These are phyloP conservation scores for Hipparchia semele DNA, from an alignment of 2,888 invertebrate species.

Conservation along the genomic window DNA sequence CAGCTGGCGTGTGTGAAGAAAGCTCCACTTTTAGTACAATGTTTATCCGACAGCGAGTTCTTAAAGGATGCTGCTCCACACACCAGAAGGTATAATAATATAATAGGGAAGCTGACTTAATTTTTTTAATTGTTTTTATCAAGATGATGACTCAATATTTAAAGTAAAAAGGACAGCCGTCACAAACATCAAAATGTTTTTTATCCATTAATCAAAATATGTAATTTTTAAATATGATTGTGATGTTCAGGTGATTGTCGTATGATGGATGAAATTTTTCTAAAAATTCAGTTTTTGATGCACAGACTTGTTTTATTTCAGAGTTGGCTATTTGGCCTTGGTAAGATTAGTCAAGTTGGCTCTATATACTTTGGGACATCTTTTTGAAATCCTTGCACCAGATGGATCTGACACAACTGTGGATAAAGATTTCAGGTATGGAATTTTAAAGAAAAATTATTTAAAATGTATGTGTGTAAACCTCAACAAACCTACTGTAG, in stretches of 20 bases:
- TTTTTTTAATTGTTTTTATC: no score
- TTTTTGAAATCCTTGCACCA: conserved; percentile 85
- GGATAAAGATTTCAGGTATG: conserved; percentile 70
- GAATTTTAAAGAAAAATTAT: background rate
- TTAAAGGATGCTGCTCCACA: conserved; percentile 74
- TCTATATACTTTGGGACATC: conserved; percentile 93
- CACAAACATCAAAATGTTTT: no score
- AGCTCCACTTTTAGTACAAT: conserved; percentile 74
- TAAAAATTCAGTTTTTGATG: background rate
- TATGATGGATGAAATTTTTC: background rate
- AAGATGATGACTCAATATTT: no score
- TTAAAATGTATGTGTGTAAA: no score
- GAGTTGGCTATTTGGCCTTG: conserved; percentile 94
- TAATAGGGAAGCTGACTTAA: no score
- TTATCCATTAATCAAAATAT: no score
- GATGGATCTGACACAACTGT: conserved; percentile 72
- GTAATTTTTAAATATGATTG: background rate
- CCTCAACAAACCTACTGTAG: no score
- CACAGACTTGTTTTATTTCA: conserved; percentile 55
- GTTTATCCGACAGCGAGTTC: conserved; percentile 77
- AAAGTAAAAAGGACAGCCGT: no score
- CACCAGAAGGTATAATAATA: conserved; percentile 65
- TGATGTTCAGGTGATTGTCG: no score
- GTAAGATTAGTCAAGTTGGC: conserved; percentile 95
- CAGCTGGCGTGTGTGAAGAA: conserved; percentile 85